phyloP scores from a whole-genome alignment of 2,797 vertebrate species.

The Peromyscus nudipes region DNA sequence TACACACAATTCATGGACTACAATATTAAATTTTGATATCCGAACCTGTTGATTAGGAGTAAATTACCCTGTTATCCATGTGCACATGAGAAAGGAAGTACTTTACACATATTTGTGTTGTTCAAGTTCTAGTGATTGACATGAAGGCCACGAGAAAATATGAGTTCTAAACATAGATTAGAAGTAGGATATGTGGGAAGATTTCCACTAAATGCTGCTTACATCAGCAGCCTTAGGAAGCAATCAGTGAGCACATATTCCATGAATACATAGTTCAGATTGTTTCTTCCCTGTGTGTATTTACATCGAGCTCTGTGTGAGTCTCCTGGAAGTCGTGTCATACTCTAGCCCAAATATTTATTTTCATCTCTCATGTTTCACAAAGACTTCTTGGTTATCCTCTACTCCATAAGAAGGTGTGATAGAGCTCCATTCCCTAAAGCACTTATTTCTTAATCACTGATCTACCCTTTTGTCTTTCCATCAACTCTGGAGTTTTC shows the following conservation, averaged over 20 bases:
- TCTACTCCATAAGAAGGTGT: background rate
- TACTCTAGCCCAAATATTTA: background rate
- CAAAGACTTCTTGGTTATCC: background rate
- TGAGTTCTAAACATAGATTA: background rate
- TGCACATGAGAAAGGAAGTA: background rate
- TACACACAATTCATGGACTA: background rate
- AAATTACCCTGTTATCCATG: background rate
- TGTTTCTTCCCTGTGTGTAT: background rate
- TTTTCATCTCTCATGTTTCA: background rate
- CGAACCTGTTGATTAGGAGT: background rate
- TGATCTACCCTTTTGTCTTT: background rate
- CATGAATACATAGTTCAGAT: background rate
- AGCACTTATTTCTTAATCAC: background rate
- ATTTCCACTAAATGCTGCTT: background rate
- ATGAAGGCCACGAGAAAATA: background rate
- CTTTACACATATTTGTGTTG: background rate
- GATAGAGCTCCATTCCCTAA: background rate
- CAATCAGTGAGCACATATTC: background rate
- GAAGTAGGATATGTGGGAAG: background rate
- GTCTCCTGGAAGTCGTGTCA: background rate
- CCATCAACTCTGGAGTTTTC: background rate
- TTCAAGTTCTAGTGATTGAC: background rate
- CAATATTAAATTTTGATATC: conserved; percentile 13
- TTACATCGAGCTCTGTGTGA: background rate
- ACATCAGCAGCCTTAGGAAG: background rate